Base-by-base conservation (phyloP, 2,113 vertebrate species). In the Hymenochirus boettgeri region DNA sequence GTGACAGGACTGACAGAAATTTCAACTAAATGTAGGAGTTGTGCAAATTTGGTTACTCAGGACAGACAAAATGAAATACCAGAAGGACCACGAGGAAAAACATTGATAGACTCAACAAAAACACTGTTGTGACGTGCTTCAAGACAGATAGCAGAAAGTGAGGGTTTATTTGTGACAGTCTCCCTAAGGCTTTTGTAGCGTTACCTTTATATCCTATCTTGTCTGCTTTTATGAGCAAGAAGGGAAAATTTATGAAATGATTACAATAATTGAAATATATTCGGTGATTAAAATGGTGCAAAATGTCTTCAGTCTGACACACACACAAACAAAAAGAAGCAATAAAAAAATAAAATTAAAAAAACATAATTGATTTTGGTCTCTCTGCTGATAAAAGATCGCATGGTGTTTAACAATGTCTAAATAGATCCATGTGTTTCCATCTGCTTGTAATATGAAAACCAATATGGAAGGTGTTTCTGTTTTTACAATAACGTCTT, bases 51-150 rank as follows among this genome's bases (percentile, higher is more conserved):
- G 87, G 82, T 90, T 89, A 88, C 88, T 92, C 83, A 83, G 85
- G 90, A 94, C 91, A 87, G 84, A 96, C 92, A 90, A 88, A 90
- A 91, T 92, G 88, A 92, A 88, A 86, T 84, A 91, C 87, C 84
- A 89, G 77, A 87, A 89, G 92, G 89, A 93, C 88, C 91, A 96
- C 92, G 90, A 89, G 62, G n/a, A 85, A 86, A 89, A 90, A 95
- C 93, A 94, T 89, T 85, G 90, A 91, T 85, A 92, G 92, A 95
- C 92, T 88, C 86, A 94, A 94, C 94, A 91, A 92, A 92, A 93
- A 94, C 91, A 96, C 90, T 87, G 91, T 89, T 82, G 94, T 93
- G 92, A 89, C 93, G 94, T 95, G 94, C 94, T 94, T 87, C 87
- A 92, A 95, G 90, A 95, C 93, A 97, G 85, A 93, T 81, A 89